Evolutionary conservation across 1,140 invertebrate genomes (phyloP), one percentile per base, ranked within the genome.

Genomic region (Drosophila sulfurigaster): DNA sequence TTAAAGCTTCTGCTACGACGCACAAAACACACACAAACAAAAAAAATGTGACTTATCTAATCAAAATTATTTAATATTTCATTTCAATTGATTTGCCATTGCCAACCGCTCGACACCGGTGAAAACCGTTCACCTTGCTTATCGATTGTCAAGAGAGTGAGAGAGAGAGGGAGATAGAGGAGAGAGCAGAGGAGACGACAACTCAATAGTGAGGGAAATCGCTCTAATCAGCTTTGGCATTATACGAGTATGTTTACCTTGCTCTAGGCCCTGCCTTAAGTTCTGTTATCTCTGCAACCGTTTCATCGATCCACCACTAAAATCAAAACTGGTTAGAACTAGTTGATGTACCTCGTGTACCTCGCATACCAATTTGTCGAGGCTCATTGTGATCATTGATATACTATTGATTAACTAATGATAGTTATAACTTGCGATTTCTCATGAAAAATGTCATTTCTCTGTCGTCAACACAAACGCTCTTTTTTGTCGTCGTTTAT

Each of bases 41-140:
- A 25, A 25, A 25, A 25, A 25, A 4, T 25, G 6, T 13, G 52
- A 30, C 58, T 82, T 85, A 89, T 89, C 85, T 89, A 79, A 89
- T 89, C 85, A 71, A 85, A 75, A 77, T 67, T 70, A 80, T 80
- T 68, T 51, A 82, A 87, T 86, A 91, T 86, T 82, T 67, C 54
- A 43, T 74, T 74, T 70, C 79, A 83, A 81, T 89, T 89, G 81
- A 81, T 85, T 85, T 89, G 54, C 68, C 57, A 76, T 89, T 85
- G 15, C 78, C 57, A 82, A 82, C 82, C 66, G 65, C 56, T 16
- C 52, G 4, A 6, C 78, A 74, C 78, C 72, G 56, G 69, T 58
- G 41, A 38, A 43, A 74, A 79, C 67, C 15, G 35, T 56, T 35
- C 35, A 63, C 51, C 20, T 54, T 32, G n/a, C 62, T 87, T 86